These are phyloP conservation scores for Prunella himalayana DNA, from an alignment of 2,113 vertebrate species.

Conservation along the genomic window DNA sequence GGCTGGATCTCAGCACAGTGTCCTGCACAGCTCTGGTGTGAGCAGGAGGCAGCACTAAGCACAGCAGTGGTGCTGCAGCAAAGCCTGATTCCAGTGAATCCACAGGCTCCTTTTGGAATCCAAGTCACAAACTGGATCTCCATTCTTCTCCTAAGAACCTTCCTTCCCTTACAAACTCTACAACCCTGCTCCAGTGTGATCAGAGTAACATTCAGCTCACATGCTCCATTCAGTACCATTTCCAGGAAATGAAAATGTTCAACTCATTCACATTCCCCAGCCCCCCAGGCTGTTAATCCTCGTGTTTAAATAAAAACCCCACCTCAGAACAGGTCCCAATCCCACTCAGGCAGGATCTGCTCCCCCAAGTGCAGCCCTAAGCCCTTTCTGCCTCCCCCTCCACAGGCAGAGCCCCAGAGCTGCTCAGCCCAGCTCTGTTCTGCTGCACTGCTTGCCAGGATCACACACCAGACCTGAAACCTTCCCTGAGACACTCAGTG, in stretches of 20 bases:
- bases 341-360: background rate
- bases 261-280: accelerated
- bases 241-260: background rate
- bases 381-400: background rate
- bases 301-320: background rate
- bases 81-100: background rate
- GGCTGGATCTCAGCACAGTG: accelerated
- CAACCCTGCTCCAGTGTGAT: background rate
- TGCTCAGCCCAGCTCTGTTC: background rate
- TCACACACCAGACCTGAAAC: background rate
- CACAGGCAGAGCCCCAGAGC: background rate
- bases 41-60: background rate
- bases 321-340: background rate
- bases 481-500: background rate
- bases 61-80: background rate
- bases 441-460: background rate
- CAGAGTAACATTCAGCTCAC: background rate
- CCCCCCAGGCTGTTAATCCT: background rate
- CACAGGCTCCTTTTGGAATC: background rate
- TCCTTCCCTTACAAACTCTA: background rate
- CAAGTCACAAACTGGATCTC: background rate
- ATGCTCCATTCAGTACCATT: background rate
- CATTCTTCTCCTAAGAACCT: background rate
- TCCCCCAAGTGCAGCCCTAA: background rate
- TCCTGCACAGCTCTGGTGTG: background rate